Conservation (phyloP, 2,888 invertebrate genomes). For the Tipula lateralis region DNA sequence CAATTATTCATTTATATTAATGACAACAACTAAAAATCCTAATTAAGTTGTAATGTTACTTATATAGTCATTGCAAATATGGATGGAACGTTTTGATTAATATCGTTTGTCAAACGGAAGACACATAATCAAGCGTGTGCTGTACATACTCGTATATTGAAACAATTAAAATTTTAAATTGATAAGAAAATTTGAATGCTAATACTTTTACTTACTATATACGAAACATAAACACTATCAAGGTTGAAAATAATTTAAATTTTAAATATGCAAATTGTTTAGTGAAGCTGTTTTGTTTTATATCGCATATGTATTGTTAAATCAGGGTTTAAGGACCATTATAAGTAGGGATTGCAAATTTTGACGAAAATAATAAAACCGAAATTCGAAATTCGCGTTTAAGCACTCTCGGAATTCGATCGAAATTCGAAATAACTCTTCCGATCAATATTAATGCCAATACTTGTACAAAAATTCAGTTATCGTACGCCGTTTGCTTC, state of each 20-base stretch:
- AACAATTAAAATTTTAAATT: background rate
- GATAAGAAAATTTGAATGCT: background rate
- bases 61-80: background rate
- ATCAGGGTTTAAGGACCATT: background rate
- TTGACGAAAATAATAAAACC: no score
- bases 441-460: no score
- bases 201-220: no score
- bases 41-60: background rate
- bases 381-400: no score
- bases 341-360: background rate
- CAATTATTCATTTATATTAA: background rate
- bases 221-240: background rate
- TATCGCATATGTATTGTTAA: background rate
- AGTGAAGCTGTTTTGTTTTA: background rate
- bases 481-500: no score
- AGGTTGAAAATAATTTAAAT: background rate
- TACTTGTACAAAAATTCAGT: no score
- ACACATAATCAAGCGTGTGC: background rate
- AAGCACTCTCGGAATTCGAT: no score
- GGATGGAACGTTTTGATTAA: background rate
- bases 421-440: no score
- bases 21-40: background rate
- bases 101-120: background rate
- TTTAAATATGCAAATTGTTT: background rate
- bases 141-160: background rate